phyloP scores from a whole-genome alignment of 37 sponge, comb jelly and placozoan genomes.

The Haliclona indistincta region DNA sequence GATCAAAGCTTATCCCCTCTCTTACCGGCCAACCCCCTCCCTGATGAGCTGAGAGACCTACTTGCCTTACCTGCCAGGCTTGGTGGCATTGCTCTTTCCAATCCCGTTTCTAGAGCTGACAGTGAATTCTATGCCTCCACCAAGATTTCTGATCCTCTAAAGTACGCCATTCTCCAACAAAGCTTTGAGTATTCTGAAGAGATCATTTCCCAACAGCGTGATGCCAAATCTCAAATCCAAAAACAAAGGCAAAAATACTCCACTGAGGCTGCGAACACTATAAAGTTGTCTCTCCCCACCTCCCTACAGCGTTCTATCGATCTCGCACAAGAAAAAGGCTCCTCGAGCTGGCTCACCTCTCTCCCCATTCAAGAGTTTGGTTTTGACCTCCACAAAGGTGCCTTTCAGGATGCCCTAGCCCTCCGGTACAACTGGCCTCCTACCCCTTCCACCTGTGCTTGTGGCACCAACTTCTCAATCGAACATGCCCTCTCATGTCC shows the following conservation, averaged over 20 bases:
- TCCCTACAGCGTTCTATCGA: not conserved
- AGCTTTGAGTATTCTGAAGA: too few species aligned
- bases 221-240: too few species aligned
- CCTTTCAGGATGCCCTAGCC: not conserved
- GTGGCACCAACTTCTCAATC: too few species aligned
- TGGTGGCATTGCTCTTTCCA: slow-evolving; percentile 39
- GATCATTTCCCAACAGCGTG: too few species aligned
- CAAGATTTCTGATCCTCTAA: slow-evolving; percentile 18
- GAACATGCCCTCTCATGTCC: too few species aligned
- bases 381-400: not conserved
- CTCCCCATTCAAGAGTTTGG: not conserved
- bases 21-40: slow-evolving; percentile 10
- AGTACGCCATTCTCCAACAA: too few species aligned
- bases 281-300: too few species aligned
- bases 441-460: slow-evolving; percentile 5
- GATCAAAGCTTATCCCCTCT: slow-evolving; percentile 14
- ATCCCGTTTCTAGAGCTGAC: slow-evolving; percentile 2
- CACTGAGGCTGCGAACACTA: too few species aligned
- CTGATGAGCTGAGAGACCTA: slow-evolving; percentile 16
- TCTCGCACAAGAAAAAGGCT: not conserved
- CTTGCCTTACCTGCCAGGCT: slow-evolving; percentile 23
- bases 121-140: slow-evolving; percentile 15
- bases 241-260: too few species aligned
- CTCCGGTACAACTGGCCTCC: not conserved
- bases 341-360: not conserved